phyloP scores from a whole-genome alignment of 1,140 invertebrate species.

The Plutomurus gul region DNA sequence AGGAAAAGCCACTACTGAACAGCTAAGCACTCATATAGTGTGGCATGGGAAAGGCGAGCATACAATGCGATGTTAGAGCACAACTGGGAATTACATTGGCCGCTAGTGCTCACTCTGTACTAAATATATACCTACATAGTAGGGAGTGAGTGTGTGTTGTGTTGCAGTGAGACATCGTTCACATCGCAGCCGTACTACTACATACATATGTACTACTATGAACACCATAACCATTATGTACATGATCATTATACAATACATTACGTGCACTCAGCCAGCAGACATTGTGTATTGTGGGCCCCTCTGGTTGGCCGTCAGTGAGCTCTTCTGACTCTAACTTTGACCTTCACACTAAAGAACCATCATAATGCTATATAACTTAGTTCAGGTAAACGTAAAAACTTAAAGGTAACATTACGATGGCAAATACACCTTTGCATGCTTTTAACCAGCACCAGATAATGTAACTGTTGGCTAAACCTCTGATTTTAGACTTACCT shows the following conservation, averaged over 20 bases:
- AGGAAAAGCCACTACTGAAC: not conserved
- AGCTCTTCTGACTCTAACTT: conserved; percentile 21
- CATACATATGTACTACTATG: not conserved
- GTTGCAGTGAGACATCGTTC: conserved; percentile 1
- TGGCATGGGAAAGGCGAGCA: too few relatives aligned
- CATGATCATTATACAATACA: conserved; percentile 5
- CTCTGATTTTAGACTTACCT: too few relatives aligned
- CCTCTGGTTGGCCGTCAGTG: conserved; percentile 4
- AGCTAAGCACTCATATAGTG: too few relatives aligned
- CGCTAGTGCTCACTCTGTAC: too few relatives aligned
- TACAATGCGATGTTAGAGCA: too few relatives aligned
- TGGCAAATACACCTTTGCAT: not conserved
- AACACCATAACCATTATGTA: too few relatives aligned
- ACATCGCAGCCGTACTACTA: not conserved
- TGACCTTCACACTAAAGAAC: conserved; percentile 20
- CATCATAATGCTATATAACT: conserved; percentile 8
- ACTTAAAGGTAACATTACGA: not conserved
- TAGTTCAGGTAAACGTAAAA: conserved; percentile 11
- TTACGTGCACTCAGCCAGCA: not conserved
- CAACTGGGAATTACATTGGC: too few relatives aligned
- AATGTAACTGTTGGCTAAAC: too few relatives aligned
- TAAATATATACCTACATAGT: too few relatives aligned
- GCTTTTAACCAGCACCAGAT: not conserved
- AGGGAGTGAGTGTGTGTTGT: not conserved
- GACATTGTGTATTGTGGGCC: conserved; percentile 18